phyloP scores from a whole-genome alignment of 2,888 invertebrate species.

The Elmis aenea region DNA sequence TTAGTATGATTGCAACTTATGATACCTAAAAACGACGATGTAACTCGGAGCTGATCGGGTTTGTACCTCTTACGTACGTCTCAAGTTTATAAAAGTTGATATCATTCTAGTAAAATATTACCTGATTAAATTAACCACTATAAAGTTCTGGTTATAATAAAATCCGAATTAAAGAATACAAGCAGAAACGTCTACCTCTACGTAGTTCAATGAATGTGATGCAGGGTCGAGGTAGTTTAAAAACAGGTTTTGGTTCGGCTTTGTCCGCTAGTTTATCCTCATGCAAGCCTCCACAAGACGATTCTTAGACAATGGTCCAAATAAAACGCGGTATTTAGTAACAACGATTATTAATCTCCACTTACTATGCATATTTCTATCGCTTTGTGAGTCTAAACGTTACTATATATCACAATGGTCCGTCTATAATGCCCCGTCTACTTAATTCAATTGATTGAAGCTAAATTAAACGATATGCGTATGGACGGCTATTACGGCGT shows the following conservation, averaged over 20 bases:
- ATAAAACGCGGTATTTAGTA: constrained; percentile 20
- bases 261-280: constrained; percentile 9
- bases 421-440: neutral
- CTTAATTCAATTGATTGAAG: neutral
- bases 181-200: no score
- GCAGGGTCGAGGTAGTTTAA: constrained; percentile 19
- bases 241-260: constrained; percentile 21
- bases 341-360: constrained; percentile 19
- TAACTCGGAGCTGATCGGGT: no score
- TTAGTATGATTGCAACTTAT: no score
- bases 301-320: constrained; percentile 19
- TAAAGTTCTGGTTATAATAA: no score
- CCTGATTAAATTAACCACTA: no score
- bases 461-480: neutral
- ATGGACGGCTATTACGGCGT: no score
- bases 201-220: constrained; percentile 23
- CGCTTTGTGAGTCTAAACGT: constrained; percentile 8
- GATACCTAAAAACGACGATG: no score
- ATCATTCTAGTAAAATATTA: no score
- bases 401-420: constrained; percentile 10
- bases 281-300: constrained; percentile 17
- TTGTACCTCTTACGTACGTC: no score
- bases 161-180: no score
- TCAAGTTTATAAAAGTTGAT: no score
- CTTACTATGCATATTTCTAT: constrained; percentile 14